Evolutionary conservation across 2,888 invertebrate species (phyloP).

Genomic region (Drosophila anomelani): DNA sequence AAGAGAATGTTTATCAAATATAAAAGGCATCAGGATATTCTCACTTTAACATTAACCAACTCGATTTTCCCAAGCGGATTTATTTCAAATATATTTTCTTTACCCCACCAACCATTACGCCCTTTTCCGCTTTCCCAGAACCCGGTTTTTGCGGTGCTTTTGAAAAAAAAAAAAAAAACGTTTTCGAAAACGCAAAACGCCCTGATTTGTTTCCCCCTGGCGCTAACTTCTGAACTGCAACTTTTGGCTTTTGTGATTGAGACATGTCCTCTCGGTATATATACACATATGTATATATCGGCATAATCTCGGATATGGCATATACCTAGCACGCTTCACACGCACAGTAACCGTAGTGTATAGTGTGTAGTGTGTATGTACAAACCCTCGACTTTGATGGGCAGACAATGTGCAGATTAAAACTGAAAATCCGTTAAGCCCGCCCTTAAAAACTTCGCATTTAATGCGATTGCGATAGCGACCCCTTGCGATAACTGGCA

Average conservation of each 20-base stretch:
- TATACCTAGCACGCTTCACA: constrained; percentile 48
- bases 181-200: constrained; percentile 3
- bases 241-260: constrained; percentile 64
- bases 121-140: constrained; percentile 2
- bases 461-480: constrained; percentile 63
- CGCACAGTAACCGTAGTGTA: background rate
- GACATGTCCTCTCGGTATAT: constrained; percentile 26
- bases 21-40: background rate
- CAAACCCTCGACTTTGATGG: constrained; percentile 54
- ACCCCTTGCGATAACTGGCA: constrained; percentile 45
- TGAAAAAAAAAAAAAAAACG: background rate
- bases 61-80: constrained; percentile 7
- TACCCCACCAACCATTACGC: background rate
- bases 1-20: background rate
- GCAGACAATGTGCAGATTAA: constrained; percentile 74
- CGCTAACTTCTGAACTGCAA: constrained; percentile 53
- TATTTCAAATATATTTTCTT: background rate
- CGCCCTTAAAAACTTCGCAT: constrained; percentile 51
- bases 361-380: background rate
- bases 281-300: background rate
- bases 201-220: constrained; percentile 10
- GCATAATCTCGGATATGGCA: constrained; percentile 11
- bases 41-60: background rate
- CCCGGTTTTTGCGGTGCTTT: background rate
- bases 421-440: constrained; percentile 74